Evolutionary conservation across 2,797 vertebrate genomes (phyloP), one percentile per base, ranked within the genome.

Genomic region (Choloepus didactylus): DNA sequence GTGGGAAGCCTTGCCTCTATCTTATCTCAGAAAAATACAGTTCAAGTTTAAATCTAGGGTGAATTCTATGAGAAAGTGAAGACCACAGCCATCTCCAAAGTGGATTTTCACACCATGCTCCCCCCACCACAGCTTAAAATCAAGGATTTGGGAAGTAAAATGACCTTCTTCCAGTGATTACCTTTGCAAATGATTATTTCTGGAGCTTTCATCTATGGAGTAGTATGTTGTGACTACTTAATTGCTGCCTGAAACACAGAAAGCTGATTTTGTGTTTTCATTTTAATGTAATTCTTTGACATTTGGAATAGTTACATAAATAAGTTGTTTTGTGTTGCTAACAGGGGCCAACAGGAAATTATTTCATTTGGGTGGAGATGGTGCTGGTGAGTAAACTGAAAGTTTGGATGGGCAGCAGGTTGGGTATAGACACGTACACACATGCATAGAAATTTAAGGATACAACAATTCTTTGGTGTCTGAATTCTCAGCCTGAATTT

Each of bases 211-310:
- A 88, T 97, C 96, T 93, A 85, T 49, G 79, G 94, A 91, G 84
- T 98, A 94, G 96, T 77, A 46, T 98, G 96, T 97, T 98, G 97
- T 98, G 97, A 98, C 95, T 96, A 87, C 91, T 98, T 98, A 98
- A 97, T 96, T 98, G 96, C 92, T 96, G 12, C 77, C 0, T 93
- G 90, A 95, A 97, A 89, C 84, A 96, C 84, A 97, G 92, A 93
- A 98, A 98, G 97, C 96, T 95, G 96, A 85, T 97, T 82, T 89
- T 93, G 54, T 97, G 97, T 98, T 98, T 97, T 92, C 96, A 4
- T 94, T 93, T 46, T 93, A 46, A 89, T 94, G 73, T 41, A 96
- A 86, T 95, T 97, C 67, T 98, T 96, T 98, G 96, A 97, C 89
- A 97, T 88, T 94, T 95, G 93, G 94, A 95, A 81, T 77, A 96